Base-by-base conservation (phyloP, 2,113 vertebrate genomes). In the Pogonocichla stellata region DNA sequence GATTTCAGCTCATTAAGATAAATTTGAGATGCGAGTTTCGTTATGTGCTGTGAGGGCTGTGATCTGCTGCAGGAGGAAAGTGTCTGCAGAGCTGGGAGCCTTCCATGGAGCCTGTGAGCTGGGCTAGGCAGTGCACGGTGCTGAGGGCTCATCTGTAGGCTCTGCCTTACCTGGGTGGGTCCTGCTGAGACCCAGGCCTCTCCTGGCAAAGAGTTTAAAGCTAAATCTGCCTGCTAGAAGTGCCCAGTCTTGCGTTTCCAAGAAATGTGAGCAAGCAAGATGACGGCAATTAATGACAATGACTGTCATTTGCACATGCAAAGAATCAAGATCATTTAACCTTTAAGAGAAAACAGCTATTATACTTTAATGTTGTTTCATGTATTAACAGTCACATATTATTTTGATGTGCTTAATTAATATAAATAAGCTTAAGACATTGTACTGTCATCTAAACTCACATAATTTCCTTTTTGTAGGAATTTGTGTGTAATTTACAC, bases 1-100 rank as follows among this genome's bases (percentile, higher is more conserved):
- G 77, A 38, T 97, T 97, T 94, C 86, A 48, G 64, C 69, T 96
- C 79, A 67, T 97, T 93, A 92, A 96, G 97, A 73, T 82, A 73
- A 92, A 91, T 77, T 74, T 81, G 19, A 80, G 96, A 95, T 10
- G 33, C 12, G 34, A 69, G 88, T 94, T 96, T 93, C 7, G 12
- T 80, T 78, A 19, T 62, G 67, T 53, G 48, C 67, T 80, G 58
- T 23, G 50, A 94, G 47, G 65, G 47, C 66, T 54, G 56, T 19
- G 80, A 48, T 50, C 28, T 9, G 42, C 28, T 50, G 64, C 50
- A 91, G 50, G 69, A 51, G 36, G 42, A 43, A 74, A 95, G 61
- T 88, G 67, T 83, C 81, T 64, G 65, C 57, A 22, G 79, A 51
- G 51, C 86, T 91, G 3, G 2, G 54, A 91, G 64, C 29, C 60